Conservation (phyloP, 2,797 vertebrate genomes). For the Cuculus canorus region DNA sequence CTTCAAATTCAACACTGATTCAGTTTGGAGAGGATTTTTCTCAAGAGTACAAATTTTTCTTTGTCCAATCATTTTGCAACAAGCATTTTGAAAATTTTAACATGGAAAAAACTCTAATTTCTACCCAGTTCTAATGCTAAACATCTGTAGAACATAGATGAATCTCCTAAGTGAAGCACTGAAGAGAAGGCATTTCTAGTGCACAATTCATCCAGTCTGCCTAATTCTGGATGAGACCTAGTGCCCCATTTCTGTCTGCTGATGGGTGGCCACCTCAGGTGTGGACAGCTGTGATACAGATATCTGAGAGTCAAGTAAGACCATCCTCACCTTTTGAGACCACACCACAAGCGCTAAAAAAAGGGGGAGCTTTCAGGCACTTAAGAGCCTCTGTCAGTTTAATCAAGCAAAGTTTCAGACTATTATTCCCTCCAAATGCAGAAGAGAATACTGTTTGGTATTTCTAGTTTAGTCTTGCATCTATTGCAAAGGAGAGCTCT, state of each 20-base stretch:
- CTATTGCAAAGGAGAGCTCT: background rate
- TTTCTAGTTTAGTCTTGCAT: background rate
- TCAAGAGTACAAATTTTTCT: background rate
- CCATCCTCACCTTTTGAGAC: background rate
- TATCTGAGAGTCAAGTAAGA: background rate
- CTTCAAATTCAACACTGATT: background rate
- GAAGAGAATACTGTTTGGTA: background rate
- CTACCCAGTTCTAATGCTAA: background rate
- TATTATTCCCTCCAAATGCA: background rate
- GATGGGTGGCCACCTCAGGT: background rate
- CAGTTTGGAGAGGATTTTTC: background rate
- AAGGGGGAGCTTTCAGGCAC: background rate
- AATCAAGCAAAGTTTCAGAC: background rate
- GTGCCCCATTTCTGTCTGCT: background rate
- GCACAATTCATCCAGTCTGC: background rate
- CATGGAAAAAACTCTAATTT: background rate
- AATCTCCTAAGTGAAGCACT: background rate
- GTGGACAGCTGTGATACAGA: background rate
- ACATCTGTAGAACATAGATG: background rate
- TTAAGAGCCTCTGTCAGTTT: background rate
- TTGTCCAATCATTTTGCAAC: background rate
- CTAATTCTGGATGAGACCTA: background rate
- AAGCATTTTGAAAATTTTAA: background rate
- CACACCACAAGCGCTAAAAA: background rate
- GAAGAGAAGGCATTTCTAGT: background rate